These are phyloP conservation scores for Phenganax subtilis DNA, from an alignment of 92 coral and sea anemone genomes.

Conservation along the genomic window DNA sequence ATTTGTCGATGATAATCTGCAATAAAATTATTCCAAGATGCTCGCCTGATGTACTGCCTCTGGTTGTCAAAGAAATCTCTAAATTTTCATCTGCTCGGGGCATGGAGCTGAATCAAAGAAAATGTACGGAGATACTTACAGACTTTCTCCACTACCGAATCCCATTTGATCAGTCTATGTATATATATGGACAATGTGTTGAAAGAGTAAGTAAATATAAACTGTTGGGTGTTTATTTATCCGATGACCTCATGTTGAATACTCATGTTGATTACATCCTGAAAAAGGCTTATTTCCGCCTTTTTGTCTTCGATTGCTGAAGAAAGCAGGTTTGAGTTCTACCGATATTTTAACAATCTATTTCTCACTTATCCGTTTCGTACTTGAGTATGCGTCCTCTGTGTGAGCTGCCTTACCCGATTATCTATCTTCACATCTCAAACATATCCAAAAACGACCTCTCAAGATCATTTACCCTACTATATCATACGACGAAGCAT, in stretches of 20 bases:
- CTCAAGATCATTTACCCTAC: background rate
- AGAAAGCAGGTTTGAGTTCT: background rate
- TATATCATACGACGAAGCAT: slow-evolving; percentile 6
- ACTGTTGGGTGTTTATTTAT: slow-evolving; percentile 37
- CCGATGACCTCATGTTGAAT: slow-evolving; percentile 44
- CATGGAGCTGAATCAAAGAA: slow-evolving; percentile 45
- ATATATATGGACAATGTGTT: slow-evolving; percentile 10
- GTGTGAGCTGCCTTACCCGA: slow-evolving; percentile 2
- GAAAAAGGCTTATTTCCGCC: slow-evolving; percentile 14
- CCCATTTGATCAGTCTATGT: slow-evolving; percentile 19
- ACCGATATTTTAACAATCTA: slow-evolving; percentile 13
- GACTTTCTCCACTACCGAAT: slow-evolving; percentile 30
- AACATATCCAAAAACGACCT: background rate
- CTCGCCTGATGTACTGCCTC: slow-evolving; percentile 26
- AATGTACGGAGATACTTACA: slow-evolving; percentile 35
- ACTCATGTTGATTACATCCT: slow-evolving; percentile 5
- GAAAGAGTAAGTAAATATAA: slow-evolving; percentile 38
- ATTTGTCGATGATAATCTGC: too few relatives aligned
- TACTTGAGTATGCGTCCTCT: slow-evolving; percentile 9
- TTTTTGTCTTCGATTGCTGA: slow-evolving; percentile 13
- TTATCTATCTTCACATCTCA: background rate
- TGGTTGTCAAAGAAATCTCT: slow-evolving; percentile 31
- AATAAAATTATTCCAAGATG: too few relatives aligned
- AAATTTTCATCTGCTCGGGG: slow-evolving; percentile 35
- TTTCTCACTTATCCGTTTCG: slow-evolving; percentile 5